Percentiles rank a stretch among this genome's conserved stretches.
Evolutionary conservation across 2,888 invertebrate species (phyloP).

Genomic region (Drosophila tripunctata): DNA sequence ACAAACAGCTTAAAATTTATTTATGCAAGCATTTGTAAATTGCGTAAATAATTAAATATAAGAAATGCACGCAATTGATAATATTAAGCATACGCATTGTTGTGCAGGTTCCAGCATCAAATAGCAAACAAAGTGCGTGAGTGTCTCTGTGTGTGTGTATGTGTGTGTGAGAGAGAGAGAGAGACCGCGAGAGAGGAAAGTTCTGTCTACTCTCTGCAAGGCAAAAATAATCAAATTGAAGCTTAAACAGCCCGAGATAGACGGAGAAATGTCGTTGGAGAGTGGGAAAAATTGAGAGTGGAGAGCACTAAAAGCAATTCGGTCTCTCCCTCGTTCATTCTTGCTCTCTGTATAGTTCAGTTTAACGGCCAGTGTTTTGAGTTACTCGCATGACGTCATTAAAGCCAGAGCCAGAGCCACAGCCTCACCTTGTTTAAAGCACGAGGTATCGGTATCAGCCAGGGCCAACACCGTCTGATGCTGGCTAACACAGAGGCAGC

Average conservation of each 20-base stretch:
- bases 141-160: background rate
- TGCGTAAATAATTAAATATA: constrained; percentile 14
- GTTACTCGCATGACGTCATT: constrained; percentile 71
- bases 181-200: constrained; percentile 13
- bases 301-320: too few species aligned
- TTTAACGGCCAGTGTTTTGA: constrained; percentile 58
- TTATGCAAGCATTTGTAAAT: background rate
- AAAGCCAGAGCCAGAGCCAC: constrained; percentile 55
- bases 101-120: constrained; percentile 56
- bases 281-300: constrained; percentile 2
- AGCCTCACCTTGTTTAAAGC: constrained; percentile 69
- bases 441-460: constrained; percentile 48
- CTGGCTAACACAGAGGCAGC: constrained; percentile 17
- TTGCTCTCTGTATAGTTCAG: constrained; percentile 19
- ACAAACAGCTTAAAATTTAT: background rate
- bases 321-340: background rate
- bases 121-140: background rate
- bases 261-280: background rate
- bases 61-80: background rate
- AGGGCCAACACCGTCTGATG: constrained; percentile 30
- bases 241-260: constrained; percentile 36
- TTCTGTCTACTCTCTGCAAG: constrained; percentile 30
- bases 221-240: constrained; percentile 46
- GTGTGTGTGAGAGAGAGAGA: background rate
- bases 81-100: constrained; percentile 59